Evolutionary conservation across 2,797 vertebrate species (phyloP).

Genomic region (Sciurus carolinensis): DNA sequence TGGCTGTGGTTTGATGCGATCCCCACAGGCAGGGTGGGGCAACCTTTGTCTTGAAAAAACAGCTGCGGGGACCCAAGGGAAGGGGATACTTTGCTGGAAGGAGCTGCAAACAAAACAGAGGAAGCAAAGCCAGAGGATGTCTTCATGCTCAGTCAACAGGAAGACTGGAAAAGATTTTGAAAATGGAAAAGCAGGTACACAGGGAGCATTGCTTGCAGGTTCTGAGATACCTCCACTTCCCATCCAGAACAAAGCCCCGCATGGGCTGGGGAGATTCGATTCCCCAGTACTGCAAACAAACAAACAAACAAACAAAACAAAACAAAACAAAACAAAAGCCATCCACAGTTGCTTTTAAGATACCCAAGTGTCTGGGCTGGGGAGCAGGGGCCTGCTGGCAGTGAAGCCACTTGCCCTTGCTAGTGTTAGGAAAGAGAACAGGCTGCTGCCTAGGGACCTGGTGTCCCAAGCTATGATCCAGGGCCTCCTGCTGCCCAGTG

Average conservation of each 20-base stretch:
- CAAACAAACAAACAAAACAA: too few relatives aligned
- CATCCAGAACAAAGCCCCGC: neutral
- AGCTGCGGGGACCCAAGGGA: neutral
- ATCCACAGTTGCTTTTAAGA: neutral
- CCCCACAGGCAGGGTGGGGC: constrained; percentile 31
- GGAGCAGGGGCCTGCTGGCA: neutral
- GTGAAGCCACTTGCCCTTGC: neutral
- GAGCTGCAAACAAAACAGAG: neutral
- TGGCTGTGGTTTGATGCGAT: constrained; percentile 44
- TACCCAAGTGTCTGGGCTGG: too few relatives aligned
- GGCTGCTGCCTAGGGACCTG: too few relatives aligned
- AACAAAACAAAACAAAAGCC: neutral
- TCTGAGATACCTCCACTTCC: neutral
- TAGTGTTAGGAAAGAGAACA: neutral
- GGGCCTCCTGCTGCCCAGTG: neutral
- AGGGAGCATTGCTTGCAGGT: neutral
- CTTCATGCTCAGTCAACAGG: fast-evolving
- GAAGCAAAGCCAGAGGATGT: neutral
- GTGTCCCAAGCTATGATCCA: neutral
- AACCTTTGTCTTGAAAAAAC: neutral
- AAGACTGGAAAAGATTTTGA: neutral
- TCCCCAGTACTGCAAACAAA: too few relatives aligned
- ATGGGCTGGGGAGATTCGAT: too few relatives aligned
- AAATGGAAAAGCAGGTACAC: neutral
- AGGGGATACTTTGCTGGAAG: neutral